Evolutionary conservation across 2,113 vertebrate genomes (phyloP).

Genomic region (Heteronetta atricapilla): DNA sequence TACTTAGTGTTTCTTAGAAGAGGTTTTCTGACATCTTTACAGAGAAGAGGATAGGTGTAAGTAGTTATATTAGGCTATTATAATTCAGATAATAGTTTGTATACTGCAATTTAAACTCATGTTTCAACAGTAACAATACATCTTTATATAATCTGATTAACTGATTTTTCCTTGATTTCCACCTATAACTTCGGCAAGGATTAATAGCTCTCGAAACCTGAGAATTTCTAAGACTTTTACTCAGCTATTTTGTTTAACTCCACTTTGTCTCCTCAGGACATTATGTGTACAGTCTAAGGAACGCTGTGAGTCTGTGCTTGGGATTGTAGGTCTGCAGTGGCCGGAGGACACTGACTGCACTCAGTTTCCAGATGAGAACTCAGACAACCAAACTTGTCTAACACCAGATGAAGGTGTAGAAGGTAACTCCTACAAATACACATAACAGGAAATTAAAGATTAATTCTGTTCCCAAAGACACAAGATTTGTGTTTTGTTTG

Average conservation of each 20-base stretch:
- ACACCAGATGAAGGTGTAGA: conserved; percentile 89
- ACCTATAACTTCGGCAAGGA: neutral
- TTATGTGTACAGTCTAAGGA: conserved; percentile 90
- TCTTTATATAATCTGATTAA: neutral
- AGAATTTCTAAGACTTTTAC: neutral
- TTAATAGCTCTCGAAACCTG: neutral
- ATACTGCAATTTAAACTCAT: neutral
- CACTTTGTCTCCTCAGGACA: conserved; percentile 73
- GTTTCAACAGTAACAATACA: neutral
- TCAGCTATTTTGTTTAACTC: neutral
- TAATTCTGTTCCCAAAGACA: neutral
- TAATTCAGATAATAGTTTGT: neutral
- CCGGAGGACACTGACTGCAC: conserved; percentile 91
- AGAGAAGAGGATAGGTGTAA: neutral
- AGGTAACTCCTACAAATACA: conserved; percentile 71
- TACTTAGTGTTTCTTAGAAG: neutral
- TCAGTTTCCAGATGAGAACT: conserved; percentile 90
- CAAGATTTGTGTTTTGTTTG: neutral
- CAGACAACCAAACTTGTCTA: conserved; percentile 84
- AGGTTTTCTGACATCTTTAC: neutral
- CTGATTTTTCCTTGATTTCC: neutral
- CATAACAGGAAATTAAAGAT: neutral
- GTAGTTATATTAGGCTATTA: neutral
- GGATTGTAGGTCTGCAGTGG: conserved; percentile 95
- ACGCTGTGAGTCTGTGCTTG: conserved; percentile 90